Base-by-base conservation (phyloP, 2,888 invertebrate genomes). In the Heliconius sara region DNA sequence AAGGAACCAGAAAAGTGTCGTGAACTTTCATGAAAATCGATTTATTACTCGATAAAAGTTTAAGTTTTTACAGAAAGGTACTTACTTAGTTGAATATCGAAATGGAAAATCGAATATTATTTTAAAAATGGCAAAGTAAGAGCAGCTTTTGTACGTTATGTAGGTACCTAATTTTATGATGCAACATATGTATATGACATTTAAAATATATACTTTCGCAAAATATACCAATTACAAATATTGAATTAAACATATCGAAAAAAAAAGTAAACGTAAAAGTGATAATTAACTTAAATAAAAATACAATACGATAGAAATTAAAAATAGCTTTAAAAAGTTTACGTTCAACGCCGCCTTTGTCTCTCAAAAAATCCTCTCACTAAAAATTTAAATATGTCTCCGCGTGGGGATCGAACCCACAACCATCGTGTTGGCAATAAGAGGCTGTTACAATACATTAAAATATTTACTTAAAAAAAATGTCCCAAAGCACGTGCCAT, bases 1-100 rank as follows among this genome's bases (percentile, higher is more conserved):
- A 43, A 25, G 25, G 68, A 43, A 70, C 39, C 68, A 25, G 13
- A 25, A 25, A 70, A 70, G 68, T 70, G 68, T 70, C 43, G 68
- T 43, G 25, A 70, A 70, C 68, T 70, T 70, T 70, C 6, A 70
- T 25, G 43, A 43, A 70, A 70, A 70, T 70, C 68, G 68, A 70
- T 70, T 43, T 43, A 25, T 16, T 70, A 70, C 25, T 70, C 43
- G 70, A 68, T n/a, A 39, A 70, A 70, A 43, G 43, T 47, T 70
- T 70, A 25, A 47, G 43, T 25, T 68, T 39, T 68, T 68, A 7
- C 68, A n/a, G n/a, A 68, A 25, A 43, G 43, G 13, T n/a, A 68
- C 52, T 52, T 52, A 52, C 25, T 43, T 7, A 70, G 25, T 70
- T 70, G 68, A 43, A 25, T 25, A n/a, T 43, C 6, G 1, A 30